Percentiles rank a stretch among this genome's conserved stretches.
phyloP scores from a whole-genome alignment of 2,888 invertebrate genomes.

The Arctia plantaginis region DNA sequence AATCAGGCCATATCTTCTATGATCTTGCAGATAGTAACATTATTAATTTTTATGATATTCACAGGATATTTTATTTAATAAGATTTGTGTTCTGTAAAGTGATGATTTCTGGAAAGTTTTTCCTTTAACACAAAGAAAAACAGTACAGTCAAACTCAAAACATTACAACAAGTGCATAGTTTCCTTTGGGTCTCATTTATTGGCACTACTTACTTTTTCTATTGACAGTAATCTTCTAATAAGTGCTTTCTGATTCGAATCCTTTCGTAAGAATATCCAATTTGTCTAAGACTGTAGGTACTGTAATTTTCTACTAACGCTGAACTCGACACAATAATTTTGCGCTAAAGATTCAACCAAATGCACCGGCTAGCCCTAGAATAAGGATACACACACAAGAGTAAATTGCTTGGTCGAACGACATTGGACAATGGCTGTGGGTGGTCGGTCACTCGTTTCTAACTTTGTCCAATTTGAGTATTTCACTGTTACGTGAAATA shows the following conservation, averaged over 20 bases:
- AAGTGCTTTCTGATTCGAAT: not conserved
- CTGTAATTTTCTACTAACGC: too few relatives aligned
- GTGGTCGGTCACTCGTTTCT: conserved; percentile 69
- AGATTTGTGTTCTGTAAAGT: too few relatives aligned
- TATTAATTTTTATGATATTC: too few relatives aligned
- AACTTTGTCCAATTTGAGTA: conserved; percentile 69
- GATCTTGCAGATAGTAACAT: too few relatives aligned
- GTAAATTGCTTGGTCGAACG: conserved; percentile 64
- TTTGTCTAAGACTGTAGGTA: not conserved
- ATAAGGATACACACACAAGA: conserved; percentile 57
- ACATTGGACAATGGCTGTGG: conserved; percentile 70
- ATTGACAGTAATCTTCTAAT: not conserved
- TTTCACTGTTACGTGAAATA: conserved; percentile 55
- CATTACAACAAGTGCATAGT: too few relatives aligned
- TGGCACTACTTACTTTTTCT: too few relatives aligned
- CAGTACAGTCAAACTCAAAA: too few relatives aligned
- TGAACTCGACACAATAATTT: not conserved
- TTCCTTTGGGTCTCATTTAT: too few relatives aligned
- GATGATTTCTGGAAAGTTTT: not conserved
- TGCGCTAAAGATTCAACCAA: conserved; percentile 31
- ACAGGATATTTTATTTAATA: too few relatives aligned
- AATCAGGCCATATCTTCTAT: not conserved
- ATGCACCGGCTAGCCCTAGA: conserved; percentile 37
- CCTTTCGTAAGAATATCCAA: too few relatives aligned
- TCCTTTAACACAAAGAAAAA: not conserved